Base-by-base conservation (phyloP, 1,140 invertebrate species). In the Caenorhabditis latens region DNA sequence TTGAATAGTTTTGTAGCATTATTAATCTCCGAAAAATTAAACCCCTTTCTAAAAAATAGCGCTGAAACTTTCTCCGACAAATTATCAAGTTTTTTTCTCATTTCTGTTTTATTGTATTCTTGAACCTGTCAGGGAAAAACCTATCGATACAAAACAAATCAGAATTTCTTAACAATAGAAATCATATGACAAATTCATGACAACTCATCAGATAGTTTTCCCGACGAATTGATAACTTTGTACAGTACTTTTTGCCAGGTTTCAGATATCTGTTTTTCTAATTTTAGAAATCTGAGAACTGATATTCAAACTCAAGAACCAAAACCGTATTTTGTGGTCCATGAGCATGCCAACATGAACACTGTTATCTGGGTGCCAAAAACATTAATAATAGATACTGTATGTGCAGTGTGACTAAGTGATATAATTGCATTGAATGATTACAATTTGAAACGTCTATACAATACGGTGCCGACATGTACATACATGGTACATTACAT, bases 381-480 rank as follows among this genome's bases (percentile, higher is more conserved):
- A 50, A 79, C 24, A 11, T 50, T 79, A 79, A 79, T 79, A 79
- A 79, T 19, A 24, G 46, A 24, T 79, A 79, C 71, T 4, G 71
- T 79, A 79, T 79, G 46, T 79, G 46, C n/a, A 79, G 71, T 79
- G 14, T 79, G 71, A 79, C 71, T 50, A 79, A 79, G 6, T 53
- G 46, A 50, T 79, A 79, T 79, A 79, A 79, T 79, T 79, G 71
- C 46, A 79, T 79, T 50, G 71, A 79, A 79, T 50, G 71, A 79
- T 79, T 79, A 79, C 65, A 46, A 42, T 71, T 46, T 13, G 71
- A 43, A 21, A 50, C 71, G 21, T 21, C n/a, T 43, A 79, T 79
- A 79, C 46, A 79, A 79, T 79, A 79, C n/a, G n/a, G 46, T 79
- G 71, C 71, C 71, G 71, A 79, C 71, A 79, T 79, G 71, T 79